phyloP scores from a whole-genome alignment of 1,140 invertebrate genomes.

The Zaprionus taronus region DNA sequence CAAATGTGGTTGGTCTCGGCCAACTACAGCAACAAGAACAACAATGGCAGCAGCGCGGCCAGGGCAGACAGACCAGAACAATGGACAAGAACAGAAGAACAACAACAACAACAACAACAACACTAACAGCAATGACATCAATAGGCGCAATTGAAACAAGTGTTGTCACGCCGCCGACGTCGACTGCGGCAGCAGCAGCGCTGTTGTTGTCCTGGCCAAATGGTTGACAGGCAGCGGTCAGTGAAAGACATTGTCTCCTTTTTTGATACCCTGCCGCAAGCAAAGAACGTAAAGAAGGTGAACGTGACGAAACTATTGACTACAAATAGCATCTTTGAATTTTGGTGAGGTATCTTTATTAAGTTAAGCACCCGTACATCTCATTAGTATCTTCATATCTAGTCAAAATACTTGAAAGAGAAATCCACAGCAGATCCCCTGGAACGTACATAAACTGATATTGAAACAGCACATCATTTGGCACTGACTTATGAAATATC shows the following conservation, averaged over 20 bases:
- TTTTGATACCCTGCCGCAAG: constrained; percentile 15
- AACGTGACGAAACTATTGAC: background rate
- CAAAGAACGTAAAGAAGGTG: background rate
- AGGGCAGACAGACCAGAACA: constrained; percentile 33
- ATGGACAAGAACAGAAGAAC: constrained; percentile 20
- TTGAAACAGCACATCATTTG: too few species aligned
- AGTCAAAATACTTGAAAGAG: too few species aligned
- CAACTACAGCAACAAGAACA: constrained; percentile 7
- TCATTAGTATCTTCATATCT: too few species aligned
- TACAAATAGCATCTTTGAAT: too few species aligned
- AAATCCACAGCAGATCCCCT: too few species aligned
- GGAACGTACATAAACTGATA: too few species aligned
- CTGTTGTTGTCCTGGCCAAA: constrained; percentile 16
- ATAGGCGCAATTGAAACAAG: constrained; percentile 59
- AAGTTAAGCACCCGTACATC: too few species aligned
- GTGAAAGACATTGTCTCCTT: constrained; percentile 13
- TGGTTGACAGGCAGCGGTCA: constrained; percentile 28
- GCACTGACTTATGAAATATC: too few species aligned
- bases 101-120: constrained; percentile 11
- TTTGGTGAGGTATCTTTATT: too few species aligned
- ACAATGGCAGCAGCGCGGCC: constrained; percentile 4
- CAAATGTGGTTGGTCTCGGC: constrained; percentile 27
- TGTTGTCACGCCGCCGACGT: constrained; percentile 41
- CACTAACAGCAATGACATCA: constrained; percentile 49
- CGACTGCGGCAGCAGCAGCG: constrained; percentile 14